phyloP scores from a whole-genome alignment of 2,113 vertebrate genomes.

The Serinus canaria region DNA sequence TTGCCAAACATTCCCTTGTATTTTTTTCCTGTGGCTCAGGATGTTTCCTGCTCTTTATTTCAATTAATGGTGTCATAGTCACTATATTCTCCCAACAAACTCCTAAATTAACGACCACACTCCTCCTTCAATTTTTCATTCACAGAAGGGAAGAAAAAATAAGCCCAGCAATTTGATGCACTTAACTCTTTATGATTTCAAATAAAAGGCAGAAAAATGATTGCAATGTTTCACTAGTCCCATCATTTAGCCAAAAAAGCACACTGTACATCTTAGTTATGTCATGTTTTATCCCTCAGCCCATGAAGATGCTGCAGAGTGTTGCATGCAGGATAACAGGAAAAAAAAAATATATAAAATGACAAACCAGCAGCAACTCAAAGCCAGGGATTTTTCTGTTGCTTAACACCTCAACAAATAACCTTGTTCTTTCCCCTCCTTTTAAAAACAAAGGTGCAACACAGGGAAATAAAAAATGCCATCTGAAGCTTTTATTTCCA shows the following conservation, averaged over 20 bases:
- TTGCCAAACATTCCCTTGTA: neutral
- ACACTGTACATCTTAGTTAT: conserved; percentile 57
- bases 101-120: conserved; percentile 25
- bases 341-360: neutral
- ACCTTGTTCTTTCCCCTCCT: neutral
- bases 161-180: conserved; percentile 25
- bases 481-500: conserved; percentile 15
- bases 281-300: conserved; percentile 46
- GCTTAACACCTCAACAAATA: conserved; percentile 22
- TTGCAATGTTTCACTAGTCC: conserved; percentile 30
- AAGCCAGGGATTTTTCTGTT: neutral
- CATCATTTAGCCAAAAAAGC: conserved; percentile 44
- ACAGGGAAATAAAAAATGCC: conserved; percentile 24
- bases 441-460: conserved; percentile 23
- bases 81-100: conserved; percentile 31
- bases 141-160: neutral
- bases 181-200: conserved; percentile 63
- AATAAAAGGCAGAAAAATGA: conserved; percentile 64
- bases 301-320: conserved; percentile 17
- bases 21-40: neutral
- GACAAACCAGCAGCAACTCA: neutral
- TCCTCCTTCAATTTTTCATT: conserved; percentile 36
- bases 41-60: conserved; percentile 35
- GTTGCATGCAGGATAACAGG: neutral
- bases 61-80: conserved; percentile 34